Conservation (phyloP, 1,140 invertebrate species). For the Orchesella cincta region DNA sequence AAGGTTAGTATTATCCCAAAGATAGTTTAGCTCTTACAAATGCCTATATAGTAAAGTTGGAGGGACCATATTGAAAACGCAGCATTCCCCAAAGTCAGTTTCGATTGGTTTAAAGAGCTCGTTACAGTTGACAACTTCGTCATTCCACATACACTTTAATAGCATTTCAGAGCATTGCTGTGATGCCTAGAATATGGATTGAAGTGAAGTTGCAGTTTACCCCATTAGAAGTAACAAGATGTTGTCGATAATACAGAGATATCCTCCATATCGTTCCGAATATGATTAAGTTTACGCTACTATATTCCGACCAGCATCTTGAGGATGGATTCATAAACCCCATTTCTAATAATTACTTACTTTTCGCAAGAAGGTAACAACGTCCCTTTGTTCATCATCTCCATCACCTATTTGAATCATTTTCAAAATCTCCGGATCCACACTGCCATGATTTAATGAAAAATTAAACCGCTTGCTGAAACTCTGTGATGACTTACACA, state of each 20-base stretch:
- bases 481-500: slow-evolving; percentile 42
- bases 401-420: slow-evolving; percentile 7
- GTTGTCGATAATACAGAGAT: too few relatives aligned
- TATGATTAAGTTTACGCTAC: too few relatives aligned
- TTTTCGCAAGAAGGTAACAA: background rate
- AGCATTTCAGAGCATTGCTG: slow-evolving; percentile 47
- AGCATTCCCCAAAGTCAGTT: slow-evolving; percentile 80
- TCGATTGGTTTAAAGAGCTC: slow-evolving; percentile 72
- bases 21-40: slow-evolving; percentile 32
- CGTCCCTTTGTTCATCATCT: slow-evolving; percentile 28
- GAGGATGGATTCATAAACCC: too few relatives aligned
- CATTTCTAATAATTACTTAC: too few relatives aligned
- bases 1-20: too few relatives aligned
- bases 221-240: too few relatives aligned
- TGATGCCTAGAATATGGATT: slow-evolving; percentile 43
- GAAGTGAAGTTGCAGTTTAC: too few relatives aligned
- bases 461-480: slow-evolving; percentile 47
- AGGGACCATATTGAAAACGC: slow-evolving; percentile 70
- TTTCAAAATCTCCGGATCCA: slow-evolving; percentile 1
- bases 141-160: slow-evolving; percentile 45
- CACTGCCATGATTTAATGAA: slow-evolving; percentile 19
- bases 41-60: slow-evolving; percentile 37
- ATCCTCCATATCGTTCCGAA: too few relatives aligned
- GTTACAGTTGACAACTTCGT: slow-evolving; percentile 60
- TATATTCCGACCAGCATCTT: too few relatives aligned